phyloP scores from a whole-genome alignment of 2,888 invertebrate species.

The Elysia crispata region DNA sequence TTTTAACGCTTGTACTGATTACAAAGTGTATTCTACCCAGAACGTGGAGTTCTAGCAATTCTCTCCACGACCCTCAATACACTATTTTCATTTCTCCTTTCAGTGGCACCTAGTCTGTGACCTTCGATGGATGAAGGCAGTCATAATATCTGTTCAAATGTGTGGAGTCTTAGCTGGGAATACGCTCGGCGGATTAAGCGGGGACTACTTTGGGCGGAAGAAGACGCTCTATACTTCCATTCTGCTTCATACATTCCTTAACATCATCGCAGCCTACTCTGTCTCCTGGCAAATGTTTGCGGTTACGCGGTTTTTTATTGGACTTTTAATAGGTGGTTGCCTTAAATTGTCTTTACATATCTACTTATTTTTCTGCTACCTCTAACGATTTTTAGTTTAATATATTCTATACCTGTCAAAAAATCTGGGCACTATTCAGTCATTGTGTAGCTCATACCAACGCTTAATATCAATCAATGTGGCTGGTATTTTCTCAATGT shows the following conservation, averaged over 20 bases:
- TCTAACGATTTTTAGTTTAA: too few species aligned
- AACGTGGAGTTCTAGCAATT: too few species aligned
- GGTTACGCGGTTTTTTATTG: conserved; percentile 56
- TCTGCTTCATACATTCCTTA: conserved; percentile 45
- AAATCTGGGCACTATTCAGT: too few species aligned
- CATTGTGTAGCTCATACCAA: too few species aligned
- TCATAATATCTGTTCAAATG: conserved; percentile 60
- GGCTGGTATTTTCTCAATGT: too few species aligned
- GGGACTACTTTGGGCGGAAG: conserved; percentile 58
- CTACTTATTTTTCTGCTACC: too few species aligned
- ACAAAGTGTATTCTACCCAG: too few species aligned
- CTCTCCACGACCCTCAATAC: too few species aligned
- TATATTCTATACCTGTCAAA: too few species aligned
- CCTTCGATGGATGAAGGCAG: conserved; percentile 55
- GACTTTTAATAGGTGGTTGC: conserved; percentile 53
- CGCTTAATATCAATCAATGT: too few species aligned
- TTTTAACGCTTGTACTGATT: too few species aligned
- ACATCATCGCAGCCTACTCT: conserved; percentile 55
- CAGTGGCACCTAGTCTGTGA: conserved; percentile 60
- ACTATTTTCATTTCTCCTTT: neutral
- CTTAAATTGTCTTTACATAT: too few species aligned
- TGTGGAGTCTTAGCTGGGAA: conserved; percentile 57
- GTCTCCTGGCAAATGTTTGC: conserved; percentile 62
- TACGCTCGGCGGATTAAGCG: conserved; percentile 53
- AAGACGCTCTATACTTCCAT: conserved; percentile 54